Base-by-base conservation (phyloP, 2,888 invertebrate genomes). In the Parelbella ahira region DNA sequence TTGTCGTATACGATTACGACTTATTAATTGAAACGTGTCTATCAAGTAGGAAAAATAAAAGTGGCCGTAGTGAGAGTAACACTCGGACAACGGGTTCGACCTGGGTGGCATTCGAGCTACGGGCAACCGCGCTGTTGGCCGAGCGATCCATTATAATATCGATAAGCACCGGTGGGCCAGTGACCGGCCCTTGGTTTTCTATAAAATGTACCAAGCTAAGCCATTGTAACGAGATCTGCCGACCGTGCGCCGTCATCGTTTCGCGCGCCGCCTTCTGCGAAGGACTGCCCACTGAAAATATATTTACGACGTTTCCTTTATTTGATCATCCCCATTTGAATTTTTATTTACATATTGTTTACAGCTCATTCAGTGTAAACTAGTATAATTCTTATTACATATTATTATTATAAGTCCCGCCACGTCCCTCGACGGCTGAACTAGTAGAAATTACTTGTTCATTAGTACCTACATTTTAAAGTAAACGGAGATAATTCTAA, bases 81-180 rank as follows among this genome's bases (percentile, higher is more conserved):
- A 28, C 13, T 34, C 28, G 24, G 28, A 27, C 32, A 27, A 45
- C 49, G 60, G 62, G 54, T 53, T 64, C 82, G 54, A 72, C 82
- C 75, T 82, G 83, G 83, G 84, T 83, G 83, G 82, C 75, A 58
- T 68, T 82, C 37, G 47, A 49, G 45, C 46, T 49, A 78, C 69
- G 73, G 72, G 80, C 75, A 78, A 70, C 69, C 69, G 64, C 70
- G 69, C 68, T 66, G 69, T 71, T 67, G 68, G 69, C 59, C 68
- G 52, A 33, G 55, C 59, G 55, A 47, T 44, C 51, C 51, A 53
- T 55, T 60, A 65, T 65, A 66, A 60, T 57, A 61, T 69, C 68
- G 63, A 70, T 71, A 73, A 70, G 68, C 56, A 56, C 53, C 59
- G 58, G 48, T 33, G 33, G 32, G 39, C 24, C 30, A 18, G 15